Percentiles rank a stretch among this genome's conserved stretches.
Conservation (phyloP, 2,888 invertebrate species). For the Digitonthophagus gazella region DNA sequence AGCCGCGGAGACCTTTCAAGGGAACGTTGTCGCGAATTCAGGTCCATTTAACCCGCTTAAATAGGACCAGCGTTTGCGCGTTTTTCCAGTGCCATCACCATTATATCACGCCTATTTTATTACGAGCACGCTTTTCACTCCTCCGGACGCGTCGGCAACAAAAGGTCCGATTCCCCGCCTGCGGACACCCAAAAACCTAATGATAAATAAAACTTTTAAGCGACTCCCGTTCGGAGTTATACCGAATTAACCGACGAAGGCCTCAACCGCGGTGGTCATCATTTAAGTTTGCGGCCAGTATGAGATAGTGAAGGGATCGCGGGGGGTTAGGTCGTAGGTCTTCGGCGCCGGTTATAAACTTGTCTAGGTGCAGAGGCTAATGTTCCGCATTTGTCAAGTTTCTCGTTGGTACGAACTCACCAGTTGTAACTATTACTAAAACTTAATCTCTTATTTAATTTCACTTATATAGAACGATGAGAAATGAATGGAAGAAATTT, state of each 20-base stretch:
- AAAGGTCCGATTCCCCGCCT: not conserved
- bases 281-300: conserved; percentile 17
- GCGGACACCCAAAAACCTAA: not conserved
- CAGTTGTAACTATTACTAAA: conserved; percentile 36
- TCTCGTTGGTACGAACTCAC: conserved; percentile 33
- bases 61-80: conserved; percentile 27
- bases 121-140: not conserved
- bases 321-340: conserved; percentile 22
- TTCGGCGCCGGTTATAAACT: conserved; percentile 39
- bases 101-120: conserved; percentile 7
- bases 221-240: not conserved
- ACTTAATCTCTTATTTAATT: conserved; percentile 39
- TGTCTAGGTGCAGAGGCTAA: conserved; percentile 42
- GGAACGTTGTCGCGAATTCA: conserved; percentile 27
- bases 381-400: conserved; percentile 44
- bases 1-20: not conserved
- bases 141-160: not conserved
- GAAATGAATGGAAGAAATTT: no score
- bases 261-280: conserved; percentile 1
- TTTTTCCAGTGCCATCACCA: conserved; percentile 19
- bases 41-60: conserved; percentile 28
- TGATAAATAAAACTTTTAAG: not conserved
- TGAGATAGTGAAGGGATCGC: conserved; percentile 18
- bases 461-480: no score
- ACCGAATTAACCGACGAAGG: not conserved